phyloP scores from a whole-genome alignment of 2,888 invertebrate genomes.

The Bugulina stolonifera region DNA sequence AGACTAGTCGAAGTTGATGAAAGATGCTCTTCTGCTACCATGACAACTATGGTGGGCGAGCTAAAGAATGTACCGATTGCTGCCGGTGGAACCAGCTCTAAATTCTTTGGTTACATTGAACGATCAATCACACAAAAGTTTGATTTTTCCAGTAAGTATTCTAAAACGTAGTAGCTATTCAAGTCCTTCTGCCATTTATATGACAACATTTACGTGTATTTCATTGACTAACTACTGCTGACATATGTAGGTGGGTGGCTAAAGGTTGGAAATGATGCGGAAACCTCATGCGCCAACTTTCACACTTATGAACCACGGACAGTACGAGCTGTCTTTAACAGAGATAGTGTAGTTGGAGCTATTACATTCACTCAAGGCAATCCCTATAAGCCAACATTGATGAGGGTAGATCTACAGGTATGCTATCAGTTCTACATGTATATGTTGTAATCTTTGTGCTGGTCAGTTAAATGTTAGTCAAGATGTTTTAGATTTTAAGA shows the following conservation, averaged over 20 bases:
- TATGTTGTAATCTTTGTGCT: no score
- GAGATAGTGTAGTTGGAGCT: constrained; percentile 70
- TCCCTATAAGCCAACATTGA: constrained; percentile 63
- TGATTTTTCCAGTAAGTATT: constrained; percentile 2
- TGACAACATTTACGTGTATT: neutral
- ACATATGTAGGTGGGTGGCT: neutral
- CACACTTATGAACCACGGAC: constrained; percentile 35
- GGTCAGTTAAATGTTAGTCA: no score
- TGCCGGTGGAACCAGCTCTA: neutral
- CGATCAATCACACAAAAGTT: neutral
- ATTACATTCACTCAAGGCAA: constrained; percentile 73
- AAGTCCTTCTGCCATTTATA: neutral
- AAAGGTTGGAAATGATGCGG: neutral
- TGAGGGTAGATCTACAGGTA: constrained; percentile 56
- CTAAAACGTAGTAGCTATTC: no score
- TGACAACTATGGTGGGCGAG: neutral
- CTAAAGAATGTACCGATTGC: constrained; percentile 1
- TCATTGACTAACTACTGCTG: neutral
- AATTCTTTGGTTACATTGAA: neutral
- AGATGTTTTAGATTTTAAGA: no score
- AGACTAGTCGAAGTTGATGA: neutral
- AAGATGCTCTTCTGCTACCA: neutral
- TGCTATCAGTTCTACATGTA: no score
- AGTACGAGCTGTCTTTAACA: constrained; percentile 41
- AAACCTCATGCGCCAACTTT: constrained; percentile 67